Evolutionary conservation across 30 jellyfish, hydroid and myxozoan genomes (phyloP).

Genomic region (Aurelia aurita): DNA sequence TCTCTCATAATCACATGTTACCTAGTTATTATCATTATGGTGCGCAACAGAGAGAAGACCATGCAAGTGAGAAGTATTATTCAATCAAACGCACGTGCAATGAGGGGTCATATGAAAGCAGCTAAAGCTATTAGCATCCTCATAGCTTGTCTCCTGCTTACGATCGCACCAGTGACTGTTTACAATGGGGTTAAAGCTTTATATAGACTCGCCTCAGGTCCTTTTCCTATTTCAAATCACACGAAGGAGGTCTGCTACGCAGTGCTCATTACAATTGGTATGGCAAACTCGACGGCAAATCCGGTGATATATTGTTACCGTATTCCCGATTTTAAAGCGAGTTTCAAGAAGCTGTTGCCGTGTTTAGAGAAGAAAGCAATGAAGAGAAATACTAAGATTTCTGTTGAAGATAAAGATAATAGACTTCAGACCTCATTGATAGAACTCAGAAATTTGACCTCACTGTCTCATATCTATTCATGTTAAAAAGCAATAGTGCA

Average conservation of each 20-base stretch:
- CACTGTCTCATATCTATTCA: too few species aligned
- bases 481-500: too few species aligned
- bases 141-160: slow-evolving; percentile 12
- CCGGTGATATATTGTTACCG: slow-evolving; percentile 79
- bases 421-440: background rate
- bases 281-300: slow-evolving; percentile 77
- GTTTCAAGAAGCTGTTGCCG: slow-evolving; percentile 20
- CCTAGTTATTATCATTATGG: too few species aligned
- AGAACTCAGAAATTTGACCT: too few species aligned
- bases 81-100: background rate
- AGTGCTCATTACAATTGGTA: slow-evolving; percentile 49
- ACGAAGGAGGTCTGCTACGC: slow-evolving; percentile 64
- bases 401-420: too few species aligned
- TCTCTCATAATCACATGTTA: too few species aligned
- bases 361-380: background rate
- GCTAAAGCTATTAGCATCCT: slow-evolving; percentile 40
- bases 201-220: slow-evolving; percentile 8
- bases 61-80: too few species aligned
- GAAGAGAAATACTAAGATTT: too few species aligned
- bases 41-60: too few species aligned
- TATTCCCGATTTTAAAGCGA: slow-evolving; percentile 69
- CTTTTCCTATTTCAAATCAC: background rate
- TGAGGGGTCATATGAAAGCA: slow-evolving; percentile 38
- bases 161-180: slow-evolving; percentile 37
- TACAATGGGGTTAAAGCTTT: slow-evolving; percentile 47